These are phyloP conservation scores for Charaxes varanes DNA, from an alignment of 1,140 invertebrate genomes.

Conservation along the genomic window DNA sequence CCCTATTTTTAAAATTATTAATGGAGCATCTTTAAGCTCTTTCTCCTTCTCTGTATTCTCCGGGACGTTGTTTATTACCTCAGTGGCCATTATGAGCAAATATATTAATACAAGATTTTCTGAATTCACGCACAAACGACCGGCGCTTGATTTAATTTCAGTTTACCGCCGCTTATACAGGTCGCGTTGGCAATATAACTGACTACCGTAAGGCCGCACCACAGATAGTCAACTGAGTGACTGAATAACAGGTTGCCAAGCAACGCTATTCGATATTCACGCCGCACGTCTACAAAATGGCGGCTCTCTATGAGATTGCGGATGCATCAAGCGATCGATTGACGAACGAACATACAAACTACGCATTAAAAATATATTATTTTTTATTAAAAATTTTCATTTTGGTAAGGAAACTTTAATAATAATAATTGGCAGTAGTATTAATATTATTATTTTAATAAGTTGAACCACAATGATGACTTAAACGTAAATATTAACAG, in stretches of 20 bases:
- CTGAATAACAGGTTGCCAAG: slow-evolving; percentile 43
- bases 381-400: too few species aligned
- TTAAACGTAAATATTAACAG: too few species aligned
- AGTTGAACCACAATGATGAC: too few species aligned
- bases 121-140: slow-evolving; percentile 34
- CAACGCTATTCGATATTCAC: slow-evolving; percentile 38
- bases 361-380: background rate
- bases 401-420: too few species aligned
- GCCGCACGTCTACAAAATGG: slow-evolving; percentile 40
- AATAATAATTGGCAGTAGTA: too few species aligned
- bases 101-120: slow-evolving; percentile 27
- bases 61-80: slow-evolving; percentile 81
- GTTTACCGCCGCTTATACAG: slow-evolving; percentile 25
- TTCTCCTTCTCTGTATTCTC: slow-evolving; percentile 75
- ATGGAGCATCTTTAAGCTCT: too few species aligned
- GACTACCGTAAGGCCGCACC: slow-evolving; percentile 25
- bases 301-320: slow-evolving; percentile 18
- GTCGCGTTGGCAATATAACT: slow-evolving; percentile 23
- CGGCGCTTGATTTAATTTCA: slow-evolving; percentile 20
- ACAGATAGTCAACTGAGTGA: slow-evolving; percentile 32
- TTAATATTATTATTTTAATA: too few species aligned
- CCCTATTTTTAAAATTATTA: too few species aligned
- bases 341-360: background rate
- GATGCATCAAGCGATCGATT: background rate
- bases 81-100: slow-evolving; percentile 78